A percentile compares a stretch with the other conserved stretches of the same genome.
Evolutionary conservation across 2,113 vertebrate species (phyloP).

Genomic region (Microtus oregoni): DNA sequence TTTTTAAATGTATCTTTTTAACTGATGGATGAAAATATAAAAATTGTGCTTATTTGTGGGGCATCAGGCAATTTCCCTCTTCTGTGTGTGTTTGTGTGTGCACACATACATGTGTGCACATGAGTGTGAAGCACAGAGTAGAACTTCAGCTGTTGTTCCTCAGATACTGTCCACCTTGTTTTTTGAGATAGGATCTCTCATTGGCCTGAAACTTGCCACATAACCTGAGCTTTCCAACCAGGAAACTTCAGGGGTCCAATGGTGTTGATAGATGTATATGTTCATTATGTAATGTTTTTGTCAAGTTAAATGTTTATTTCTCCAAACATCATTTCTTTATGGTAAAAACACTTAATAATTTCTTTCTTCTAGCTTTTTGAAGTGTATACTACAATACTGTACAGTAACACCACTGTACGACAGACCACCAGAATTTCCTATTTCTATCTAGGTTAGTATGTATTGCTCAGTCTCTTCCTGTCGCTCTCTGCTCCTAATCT

Average conservation of each 20-base stretch:
- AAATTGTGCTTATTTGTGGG: background rate
- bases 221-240: background rate
- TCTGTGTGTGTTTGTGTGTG: background rate
- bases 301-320: background rate
- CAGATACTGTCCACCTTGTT: background rate
- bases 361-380: background rate
- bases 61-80: background rate
- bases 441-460: background rate
- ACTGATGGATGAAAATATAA: background rate
- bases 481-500: background rate
- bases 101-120: too few relatives aligned
- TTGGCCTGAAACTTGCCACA: background rate
- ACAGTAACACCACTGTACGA: background rate
- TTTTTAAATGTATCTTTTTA: background rate
- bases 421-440: background rate
- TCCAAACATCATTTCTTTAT: background rate
- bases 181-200: background rate
- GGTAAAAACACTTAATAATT: background rate
- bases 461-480: background rate
- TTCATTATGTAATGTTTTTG: background rate
- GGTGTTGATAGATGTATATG: background rate
- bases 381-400: background rate
- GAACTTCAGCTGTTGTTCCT: background rate
- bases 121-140: background rate
- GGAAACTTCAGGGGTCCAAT: background rate